Evolutionary conservation across 2,888 invertebrate species (phyloP).

Genomic region (Drosophila merina): DNA sequence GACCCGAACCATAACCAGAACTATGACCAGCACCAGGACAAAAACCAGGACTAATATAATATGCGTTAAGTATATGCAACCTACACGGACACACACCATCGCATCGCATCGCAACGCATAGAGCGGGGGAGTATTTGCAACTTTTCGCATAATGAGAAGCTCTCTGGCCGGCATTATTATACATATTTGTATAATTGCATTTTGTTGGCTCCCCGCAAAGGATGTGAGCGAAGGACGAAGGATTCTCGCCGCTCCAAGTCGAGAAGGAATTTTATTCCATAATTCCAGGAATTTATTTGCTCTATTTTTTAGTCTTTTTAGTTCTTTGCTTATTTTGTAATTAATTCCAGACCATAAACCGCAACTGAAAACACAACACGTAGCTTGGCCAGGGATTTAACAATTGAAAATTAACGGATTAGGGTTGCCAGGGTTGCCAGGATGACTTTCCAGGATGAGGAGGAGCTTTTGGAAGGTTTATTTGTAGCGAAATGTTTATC

Average conservation of each 20-base stretch:
- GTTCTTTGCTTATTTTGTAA: no score
- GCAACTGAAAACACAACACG: conserved; percentile 5
- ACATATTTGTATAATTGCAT: conserved; percentile 53
- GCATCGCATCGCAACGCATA: no score
- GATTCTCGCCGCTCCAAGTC: no score
- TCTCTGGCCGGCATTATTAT: conserved; percentile 30
- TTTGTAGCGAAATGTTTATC: no score
- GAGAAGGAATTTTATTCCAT: no score
- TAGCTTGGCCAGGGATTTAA: conserved; percentile 32
- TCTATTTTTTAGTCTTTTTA: no score
- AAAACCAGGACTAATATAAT: conserved; percentile 39
- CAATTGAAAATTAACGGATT: conserved; percentile 50
- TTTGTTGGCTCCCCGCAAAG: conserved; percentile 27
- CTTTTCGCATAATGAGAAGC: conserved; percentile 33
- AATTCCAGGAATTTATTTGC: no score
- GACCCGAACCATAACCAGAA: no score
- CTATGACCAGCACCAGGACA: no score
- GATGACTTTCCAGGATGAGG: no score
- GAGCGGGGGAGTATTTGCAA: conserved; percentile 16
- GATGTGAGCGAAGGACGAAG: conserved; percentile 4
- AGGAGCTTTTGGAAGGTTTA: no score
- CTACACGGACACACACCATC: not conserved
- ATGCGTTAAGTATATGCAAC: conserved; percentile 46
- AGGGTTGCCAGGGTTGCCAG: not conserved
- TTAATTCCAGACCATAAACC: no score